Base-by-base conservation (phyloP, 2,888 invertebrate genomes). In the Myopa tessellatipennis region DNA sequence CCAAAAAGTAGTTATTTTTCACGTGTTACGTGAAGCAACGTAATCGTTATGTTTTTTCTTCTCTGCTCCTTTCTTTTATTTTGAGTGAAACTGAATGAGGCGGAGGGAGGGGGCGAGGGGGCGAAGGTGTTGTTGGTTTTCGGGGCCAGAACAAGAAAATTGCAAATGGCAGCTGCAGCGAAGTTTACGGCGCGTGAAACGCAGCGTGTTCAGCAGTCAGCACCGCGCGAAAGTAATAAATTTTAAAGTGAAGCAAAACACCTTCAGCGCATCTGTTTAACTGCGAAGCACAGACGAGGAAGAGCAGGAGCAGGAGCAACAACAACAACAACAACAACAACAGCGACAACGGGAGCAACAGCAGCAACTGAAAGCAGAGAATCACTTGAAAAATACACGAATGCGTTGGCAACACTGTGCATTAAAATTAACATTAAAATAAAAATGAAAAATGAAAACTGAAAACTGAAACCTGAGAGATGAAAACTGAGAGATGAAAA, bases 101-200 rank as follows among this genome's bases (percentile, higher is more conserved):
- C 5, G 34, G 36, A 4, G 36, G n/a, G n/a, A 7, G 12, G 50
- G 12, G 40, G 60, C 1, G 60, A 61, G 18, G 60, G 8, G 36
- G 16, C 3, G 38, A 38, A 34, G 65, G 14, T 38, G 36, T 55
- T 34, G 38, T 38, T 14, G 65, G 26, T 45, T 65, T 65, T 65
- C 6, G 61, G 5, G 4, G 8, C 26, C 61, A 14, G 61, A 63
- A 63, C 7, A 8, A 60, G 26, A 18, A 38, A 38, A 36, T 65
- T 36, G 65, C 65, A 12, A 70, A 26, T 34, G 52, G 55, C 16
- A 70, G 34, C 52, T 71, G 26, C 34, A 71, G 6, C 36, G 36
- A 82, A 82, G 79, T 82, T 82, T 82, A 81, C 79, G 81, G 79
- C 81, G 82, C 82, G 82, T 82, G 82, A 82, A 82, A 81, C 78